A percentile compares a stretch with the other conserved stretches of the same genome.
Conservation (phyloP, 2,113 vertebrate genomes). For the Tetrao urogallus region DNA sequence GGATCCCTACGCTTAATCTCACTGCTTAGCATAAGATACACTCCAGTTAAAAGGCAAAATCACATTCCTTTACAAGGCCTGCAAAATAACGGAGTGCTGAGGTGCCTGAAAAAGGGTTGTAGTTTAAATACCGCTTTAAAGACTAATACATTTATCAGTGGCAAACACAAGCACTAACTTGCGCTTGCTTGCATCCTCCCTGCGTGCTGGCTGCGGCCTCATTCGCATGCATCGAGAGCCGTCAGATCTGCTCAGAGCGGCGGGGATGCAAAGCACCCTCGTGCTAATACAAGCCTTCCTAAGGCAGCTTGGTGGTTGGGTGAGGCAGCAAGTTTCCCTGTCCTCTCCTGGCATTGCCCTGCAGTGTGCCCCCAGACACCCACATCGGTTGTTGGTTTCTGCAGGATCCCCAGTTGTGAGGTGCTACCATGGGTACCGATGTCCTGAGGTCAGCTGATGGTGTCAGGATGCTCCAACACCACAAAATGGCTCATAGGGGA, state of each 20-base stretch:
- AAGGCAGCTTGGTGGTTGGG: background rate
- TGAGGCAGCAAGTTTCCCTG: background rate
- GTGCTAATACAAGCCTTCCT: background rate
- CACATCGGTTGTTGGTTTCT: background rate
- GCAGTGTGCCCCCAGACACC: rapidly evolving
- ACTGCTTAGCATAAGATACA: constrained; percentile 75
- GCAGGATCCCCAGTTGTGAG: background rate
- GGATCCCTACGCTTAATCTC: constrained; percentile 65
- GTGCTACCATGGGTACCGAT: background rate
- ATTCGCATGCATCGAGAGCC: background rate
- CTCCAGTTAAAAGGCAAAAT: constrained; percentile 71
- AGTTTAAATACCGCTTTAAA: constrained; percentile 64
- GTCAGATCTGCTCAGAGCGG: background rate
- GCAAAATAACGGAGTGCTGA: constrained; percentile 39
- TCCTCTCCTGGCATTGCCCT: background rate
- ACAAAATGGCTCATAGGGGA: background rate
- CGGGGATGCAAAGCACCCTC: rapidly evolving
- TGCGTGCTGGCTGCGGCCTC: background rate
- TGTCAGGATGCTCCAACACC: background rate
- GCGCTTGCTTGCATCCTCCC: constrained; percentile 9
- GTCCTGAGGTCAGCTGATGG: rapidly evolving
- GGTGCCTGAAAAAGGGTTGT: constrained; percentile 57
- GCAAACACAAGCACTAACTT: constrained; percentile 68
- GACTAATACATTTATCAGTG: constrained; percentile 73
- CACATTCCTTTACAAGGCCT: constrained; percentile 70